Base-by-base conservation (phyloP, 1,140 invertebrate species). In the Drosophila baimaii region DNA sequence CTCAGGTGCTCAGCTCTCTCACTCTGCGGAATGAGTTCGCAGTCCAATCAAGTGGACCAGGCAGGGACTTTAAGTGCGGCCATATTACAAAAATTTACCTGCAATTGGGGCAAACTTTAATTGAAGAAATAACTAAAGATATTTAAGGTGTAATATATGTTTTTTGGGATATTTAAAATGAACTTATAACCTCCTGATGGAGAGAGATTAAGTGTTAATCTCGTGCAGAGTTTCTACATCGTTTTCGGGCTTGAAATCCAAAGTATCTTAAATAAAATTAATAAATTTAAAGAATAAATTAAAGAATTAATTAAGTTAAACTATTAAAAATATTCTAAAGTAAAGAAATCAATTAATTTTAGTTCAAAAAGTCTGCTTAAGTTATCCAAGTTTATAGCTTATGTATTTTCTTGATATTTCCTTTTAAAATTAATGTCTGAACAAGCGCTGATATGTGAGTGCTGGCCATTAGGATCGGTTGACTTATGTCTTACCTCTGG, bases 401-500 rank as follows among this genome's bases (percentile, higher is more conserved):
- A 5, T 2, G 21, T 23, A 19, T 15, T 15, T 23, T 5, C 12
- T 37, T 57, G 37, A 37, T 46, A 25, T 25, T 43, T 27, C 4
- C 31, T 17, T 27, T 35, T 29, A 47, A 58, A 58, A 58, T 31
- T 13, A 17, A 66, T 66, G 56, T 10, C 29, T 15, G 8, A 4
- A 10, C 25, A 23, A 17, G 29, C 19, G 17, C 15, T 25, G 44
- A 35, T 29, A 57, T 29, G 52, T 49, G 43, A 39, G 57, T 49
- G 46, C n/a, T 21, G 43, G 12, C 65, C 65, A 69, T 65, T 69
- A 52, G 46, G 33, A 44, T 43, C 23, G 17, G 21, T n/a, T 21
- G 29, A 68, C 43, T 33, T 52, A 63, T 62, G 63, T 63, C 29
- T 61, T 17, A 35, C 39, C 37, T 64, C 19, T 21, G 52, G n/a